Base-by-base conservation (phyloP, 1,140 invertebrate genomes). In the Drusus annulatus region DNA sequence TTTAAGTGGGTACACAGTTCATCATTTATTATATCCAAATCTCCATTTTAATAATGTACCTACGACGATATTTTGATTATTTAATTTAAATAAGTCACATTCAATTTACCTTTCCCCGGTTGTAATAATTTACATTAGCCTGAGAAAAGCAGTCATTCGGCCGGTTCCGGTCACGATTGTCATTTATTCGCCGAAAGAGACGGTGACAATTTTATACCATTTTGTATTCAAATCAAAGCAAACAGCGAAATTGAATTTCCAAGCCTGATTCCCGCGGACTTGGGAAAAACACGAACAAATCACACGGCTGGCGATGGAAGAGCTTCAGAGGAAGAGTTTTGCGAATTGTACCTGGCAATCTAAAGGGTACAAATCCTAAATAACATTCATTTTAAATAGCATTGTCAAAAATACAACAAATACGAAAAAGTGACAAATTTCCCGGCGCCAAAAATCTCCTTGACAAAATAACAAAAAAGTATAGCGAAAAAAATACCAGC, bases 201-300 rank as follows among this genome's bases (percentile, higher is more conserved):
- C 54, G 69, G 60, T 69, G 56, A 62, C 68, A 71, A 73, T 54
- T 73, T 68, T 74, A 75, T 80, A 69, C 69, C 75, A 77, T 81
- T 81, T 74, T 69, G 80, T 74, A 81, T 81, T 81, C 80, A 81
- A 81, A 81, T 81, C 75, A 81, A 81, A 81, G 80, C 76, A 81
- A 81, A 81, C 65, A 73, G 76, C 76, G 19, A 54, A 81, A 81
- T 78, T 78, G 62, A 78, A 81, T 81, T 71, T 25, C 19, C 69
- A 28, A 28, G 31, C 45, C 63, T 75, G 80, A 79, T 79, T 79
- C 78, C n/a, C 8, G 45, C 58, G 31, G 60, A 63, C 21, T 58
- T 36, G 17, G 31, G 36, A 45, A 76, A 63, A 76, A 76, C 63
- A 56, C 50, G 45, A 50, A 71, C 62, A 54, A 78, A 69, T 78